phyloP scores from a whole-genome alignment of 1,140 invertebrate species.

The Penaeus chinensis region DNA sequence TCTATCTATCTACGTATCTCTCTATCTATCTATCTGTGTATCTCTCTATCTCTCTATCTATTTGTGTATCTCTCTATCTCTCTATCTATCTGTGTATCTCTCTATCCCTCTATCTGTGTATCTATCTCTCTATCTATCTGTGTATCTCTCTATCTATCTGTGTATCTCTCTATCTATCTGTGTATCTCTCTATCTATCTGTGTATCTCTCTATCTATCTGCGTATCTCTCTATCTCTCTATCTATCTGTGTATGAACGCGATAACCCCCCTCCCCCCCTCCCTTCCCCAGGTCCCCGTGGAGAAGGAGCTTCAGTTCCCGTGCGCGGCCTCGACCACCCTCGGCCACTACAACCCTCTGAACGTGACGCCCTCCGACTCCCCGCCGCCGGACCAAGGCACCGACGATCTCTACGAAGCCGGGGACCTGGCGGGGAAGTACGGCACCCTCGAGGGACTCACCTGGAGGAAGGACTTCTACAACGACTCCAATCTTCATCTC shows the following conservation, averaged over 20 bases:
- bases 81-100: neutral
- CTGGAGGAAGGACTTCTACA: constrained; percentile 76
- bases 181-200: neutral
- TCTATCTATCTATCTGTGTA: no score
- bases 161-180: neutral
- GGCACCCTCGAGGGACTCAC: constrained; percentile 71
- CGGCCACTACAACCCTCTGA: constrained; percentile 84
- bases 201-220: neutral
- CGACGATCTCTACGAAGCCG: constrained; percentile 87
- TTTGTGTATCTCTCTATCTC: neutral
- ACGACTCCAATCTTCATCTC: constrained; percentile 86
- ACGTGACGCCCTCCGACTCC: constrained; percentile 74
- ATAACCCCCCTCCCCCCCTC: neutral
- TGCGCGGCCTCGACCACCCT: constrained; percentile 86
- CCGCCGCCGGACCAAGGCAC: constrained; percentile 77
- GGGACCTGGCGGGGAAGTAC: constrained; percentile 87
- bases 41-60: neutral
- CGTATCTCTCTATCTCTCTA: neutral
- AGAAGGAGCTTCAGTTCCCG: constrained; percentile 85
- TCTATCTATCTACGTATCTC: neutral
- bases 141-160: neutral
- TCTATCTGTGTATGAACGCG: neutral
- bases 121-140: neutral
- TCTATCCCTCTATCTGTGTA: no score
- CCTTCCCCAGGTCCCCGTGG: constrained; percentile 77